Evolutionary conservation across 2,797 vertebrate species (phyloP).

Genomic region (Channallabes apus): DNA sequence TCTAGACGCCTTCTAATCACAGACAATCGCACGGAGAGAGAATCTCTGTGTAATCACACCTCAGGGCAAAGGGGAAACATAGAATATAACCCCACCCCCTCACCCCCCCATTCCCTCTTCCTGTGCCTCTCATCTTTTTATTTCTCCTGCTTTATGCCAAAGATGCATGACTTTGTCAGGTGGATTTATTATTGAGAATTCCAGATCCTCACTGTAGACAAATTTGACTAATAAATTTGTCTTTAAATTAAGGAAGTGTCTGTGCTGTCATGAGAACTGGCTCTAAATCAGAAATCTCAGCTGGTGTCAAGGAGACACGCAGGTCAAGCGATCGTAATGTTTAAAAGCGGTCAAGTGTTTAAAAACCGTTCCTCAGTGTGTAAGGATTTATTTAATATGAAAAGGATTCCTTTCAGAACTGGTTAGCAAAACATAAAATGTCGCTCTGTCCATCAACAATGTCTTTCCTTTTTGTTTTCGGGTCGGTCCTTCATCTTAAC

Average conservation of each 20-base stretch:
- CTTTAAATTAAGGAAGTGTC: neutral
- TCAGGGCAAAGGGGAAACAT: constrained; percentile 38
- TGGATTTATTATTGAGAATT: neutral
- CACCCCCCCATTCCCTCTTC: neutral
- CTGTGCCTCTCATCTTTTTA: neutral
- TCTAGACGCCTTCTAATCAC: constrained; percentile 65
- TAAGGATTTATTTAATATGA: neutral
- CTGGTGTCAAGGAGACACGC: neutral
- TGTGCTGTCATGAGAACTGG: neutral
- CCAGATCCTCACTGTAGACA: neutral
- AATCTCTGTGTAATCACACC: constrained; percentile 23
- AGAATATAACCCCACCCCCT: neutral
- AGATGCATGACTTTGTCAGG: neutral
- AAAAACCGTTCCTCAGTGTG: neutral
- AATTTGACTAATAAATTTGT: neutral
- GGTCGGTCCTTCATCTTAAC: neutral
- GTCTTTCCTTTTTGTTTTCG: neutral
- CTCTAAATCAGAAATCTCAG: neutral
- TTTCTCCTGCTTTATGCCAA: constrained; percentile 1
- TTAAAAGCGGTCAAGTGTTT: too few relatives aligned
- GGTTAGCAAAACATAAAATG: neutral
- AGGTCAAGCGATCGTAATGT: neutral
- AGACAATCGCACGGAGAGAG: neutral
- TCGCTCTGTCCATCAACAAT: neutral
- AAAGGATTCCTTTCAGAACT: neutral